Evolutionary conservation across 1,140 invertebrate genomes (phyloP), one percentile per base, ranked within the genome.

Genomic region (Acromyrmex echinatior): DNA sequence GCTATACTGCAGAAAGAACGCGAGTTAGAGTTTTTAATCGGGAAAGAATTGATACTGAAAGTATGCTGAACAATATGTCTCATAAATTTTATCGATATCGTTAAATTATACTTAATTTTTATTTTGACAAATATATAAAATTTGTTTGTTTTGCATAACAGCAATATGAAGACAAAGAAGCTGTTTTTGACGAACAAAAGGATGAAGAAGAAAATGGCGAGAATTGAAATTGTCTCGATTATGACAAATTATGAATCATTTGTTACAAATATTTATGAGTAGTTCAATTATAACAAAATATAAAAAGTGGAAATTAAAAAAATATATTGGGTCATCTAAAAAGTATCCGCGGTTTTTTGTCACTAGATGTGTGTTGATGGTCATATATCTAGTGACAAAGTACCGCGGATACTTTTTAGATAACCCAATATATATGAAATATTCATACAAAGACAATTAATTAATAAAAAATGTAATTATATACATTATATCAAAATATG

Each of bases 1-100:
- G 68, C 73, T 28, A 81, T 66, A 6, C 82, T 87, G n/a, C 71
- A 78, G 39, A 89, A 88, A 53, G 85, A 92, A 53, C 70, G 71
- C 7, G 81, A 92, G n/a, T 39, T 66, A 9, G 90, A 93, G 60
- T 45, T 93, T 18, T 66, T 60, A 51, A 66, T 82, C 6, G 86
- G 86, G 5, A 66, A 92, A 71, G 87, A 58, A 14, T 65, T 76
- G 9, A 66, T 49, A 39, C 0, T 68, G 10, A 35, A 70, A 49
- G 89, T 92, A 70, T 31, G 31, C 31, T 35, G n/a, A 4, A 5
- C 49, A 78, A 70, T 28, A 45, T 51, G 45, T 39, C 12, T n/a
- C 18, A 39, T 16, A 3, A 7, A 6, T 58, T 18, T 49, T 66
- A 1, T 74, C 21, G 16, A 58, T 68, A 74, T 25, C 51, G 7